Percentiles rank a stretch among this genome's conserved stretches.
These are phyloP conservation scores for Netelia fuscicornis DNA, from an alignment of 2,888 invertebrate genomes.

Conservation along the genomic window DNA sequence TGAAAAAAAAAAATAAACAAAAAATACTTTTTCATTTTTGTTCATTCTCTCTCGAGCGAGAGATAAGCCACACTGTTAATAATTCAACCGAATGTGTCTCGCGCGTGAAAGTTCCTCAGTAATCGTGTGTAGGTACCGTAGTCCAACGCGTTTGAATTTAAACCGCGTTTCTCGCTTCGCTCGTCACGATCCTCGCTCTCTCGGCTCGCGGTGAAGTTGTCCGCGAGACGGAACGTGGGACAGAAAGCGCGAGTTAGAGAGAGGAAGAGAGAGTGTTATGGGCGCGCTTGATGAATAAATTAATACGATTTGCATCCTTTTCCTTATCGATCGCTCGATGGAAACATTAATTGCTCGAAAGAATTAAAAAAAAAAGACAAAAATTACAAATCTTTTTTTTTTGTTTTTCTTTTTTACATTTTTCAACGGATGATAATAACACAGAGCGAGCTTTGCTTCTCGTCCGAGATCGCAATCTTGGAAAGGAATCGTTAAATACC, in stretches of 20 bases:
- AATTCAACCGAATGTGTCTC: neutral
- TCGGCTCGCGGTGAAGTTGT: neutral
- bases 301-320: slow-evolving; percentile 14
- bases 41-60: neutral
- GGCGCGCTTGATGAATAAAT: slow-evolving; percentile 25
- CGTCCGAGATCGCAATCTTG: slow-evolving; percentile 47
- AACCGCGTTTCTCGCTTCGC: slow-evolving; percentile 3
- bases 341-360: slow-evolving; percentile 17
- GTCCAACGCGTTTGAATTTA: neutral
- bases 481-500: slow-evolving; percentile 45
- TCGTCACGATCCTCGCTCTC: neutral
- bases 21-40: too few relatives aligned
- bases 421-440: slow-evolving; percentile 28
- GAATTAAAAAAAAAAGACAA: neutral
- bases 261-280: neutral
- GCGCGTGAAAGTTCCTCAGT: neutral
- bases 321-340: neutral
- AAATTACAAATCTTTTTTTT: neutral
- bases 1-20: too few relatives aligned
- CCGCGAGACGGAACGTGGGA: neutral
- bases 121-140: too few relatives aligned
- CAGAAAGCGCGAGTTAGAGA: neutral
- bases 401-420: too few relatives aligned
- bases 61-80: neutral
- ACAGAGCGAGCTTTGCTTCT: slow-evolving; percentile 18